These are phyloP conservation scores for Aphidoletes aphidimyza DNA, from an alignment of 2,888 invertebrate species.

Conservation along the genomic window DNA sequence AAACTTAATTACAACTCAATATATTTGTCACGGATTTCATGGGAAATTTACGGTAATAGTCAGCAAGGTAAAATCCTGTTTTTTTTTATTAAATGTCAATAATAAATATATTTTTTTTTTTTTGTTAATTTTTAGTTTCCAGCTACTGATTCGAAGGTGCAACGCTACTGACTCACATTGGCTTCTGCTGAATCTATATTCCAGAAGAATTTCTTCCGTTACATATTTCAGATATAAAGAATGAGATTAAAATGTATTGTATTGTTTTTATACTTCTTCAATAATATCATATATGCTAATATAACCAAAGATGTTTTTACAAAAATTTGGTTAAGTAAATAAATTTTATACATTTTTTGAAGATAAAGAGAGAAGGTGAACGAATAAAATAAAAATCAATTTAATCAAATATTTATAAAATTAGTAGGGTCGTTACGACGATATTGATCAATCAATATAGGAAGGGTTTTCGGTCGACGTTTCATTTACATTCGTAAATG, in stretches of 20 bases:
- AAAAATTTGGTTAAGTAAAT: not conserved
- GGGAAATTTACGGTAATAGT: no score
- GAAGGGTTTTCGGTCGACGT: no score
- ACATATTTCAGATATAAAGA: constrained; percentile 12
- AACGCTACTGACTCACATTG: not conserved
- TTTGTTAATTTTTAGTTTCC: no score
- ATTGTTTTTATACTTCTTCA: constrained; percentile 35
- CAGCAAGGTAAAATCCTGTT: no score
- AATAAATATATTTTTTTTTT: no score
- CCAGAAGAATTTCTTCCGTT: not conserved
- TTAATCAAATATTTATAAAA: constrained; percentile 3
- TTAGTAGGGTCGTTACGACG: not conserved
- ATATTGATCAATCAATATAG: no score
- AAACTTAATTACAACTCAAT: no score
- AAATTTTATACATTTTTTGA: constrained; percentile 10
- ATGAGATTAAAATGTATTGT: constrained; percentile 22
- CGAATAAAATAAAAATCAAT: not conserved
- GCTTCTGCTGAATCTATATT: not conserved
- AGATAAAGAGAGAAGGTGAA: not conserved
- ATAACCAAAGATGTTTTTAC: not conserved
- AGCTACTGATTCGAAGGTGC: no score
- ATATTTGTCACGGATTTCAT: no score
- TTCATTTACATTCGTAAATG: no score
- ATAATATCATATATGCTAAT: constrained; percentile 25
- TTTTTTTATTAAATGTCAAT: no score